Conservation (phyloP, 1,140 invertebrate species). For the Zaprionus ghesquierei region DNA sequence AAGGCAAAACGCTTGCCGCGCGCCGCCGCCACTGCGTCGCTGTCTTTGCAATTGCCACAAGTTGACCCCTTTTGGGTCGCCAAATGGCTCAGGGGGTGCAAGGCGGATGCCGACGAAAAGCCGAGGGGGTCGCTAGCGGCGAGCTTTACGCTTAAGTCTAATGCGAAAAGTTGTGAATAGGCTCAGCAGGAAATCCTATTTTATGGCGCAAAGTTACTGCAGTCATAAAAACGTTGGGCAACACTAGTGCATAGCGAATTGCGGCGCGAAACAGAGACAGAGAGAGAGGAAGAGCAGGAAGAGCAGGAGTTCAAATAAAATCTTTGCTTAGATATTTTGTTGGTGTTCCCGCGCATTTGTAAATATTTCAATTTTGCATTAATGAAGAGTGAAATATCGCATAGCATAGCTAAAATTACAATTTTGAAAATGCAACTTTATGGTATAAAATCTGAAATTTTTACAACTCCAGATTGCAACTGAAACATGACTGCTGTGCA, state of each 20-base stretch:
- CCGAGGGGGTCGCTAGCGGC: no score
- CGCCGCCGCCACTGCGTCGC: constrained; percentile 32
- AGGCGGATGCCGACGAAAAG: background rate
- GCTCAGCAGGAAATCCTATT: constrained; percentile 81
- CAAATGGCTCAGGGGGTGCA: background rate
- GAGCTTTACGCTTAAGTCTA: constrained; percentile 79
- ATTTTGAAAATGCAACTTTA: background rate
- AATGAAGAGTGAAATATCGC: constrained; percentile 1
- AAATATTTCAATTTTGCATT: constrained; percentile 22
- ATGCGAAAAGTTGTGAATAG: constrained; percentile 81
- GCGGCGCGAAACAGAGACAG: background rate
- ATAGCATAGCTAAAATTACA: background rate
- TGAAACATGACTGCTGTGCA: background rate
- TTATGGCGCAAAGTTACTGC: constrained; percentile 79
- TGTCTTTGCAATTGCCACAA: constrained; percentile 47
- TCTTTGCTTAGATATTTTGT: constrained; percentile 23
- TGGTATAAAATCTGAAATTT: background rate
- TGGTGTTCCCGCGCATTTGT: constrained; percentile 7
- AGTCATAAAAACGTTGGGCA: constrained; percentile 76
- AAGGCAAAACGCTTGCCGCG: constrained; percentile 58
- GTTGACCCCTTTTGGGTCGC: constrained; percentile 38
- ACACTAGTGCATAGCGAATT: constrained; percentile 10
- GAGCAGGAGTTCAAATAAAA: no score
- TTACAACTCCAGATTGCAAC: no score
- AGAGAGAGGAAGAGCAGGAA: no score